Conservation (phyloP, 2,888 invertebrate genomes). For the Cremastobaeus sp. region DNA sequence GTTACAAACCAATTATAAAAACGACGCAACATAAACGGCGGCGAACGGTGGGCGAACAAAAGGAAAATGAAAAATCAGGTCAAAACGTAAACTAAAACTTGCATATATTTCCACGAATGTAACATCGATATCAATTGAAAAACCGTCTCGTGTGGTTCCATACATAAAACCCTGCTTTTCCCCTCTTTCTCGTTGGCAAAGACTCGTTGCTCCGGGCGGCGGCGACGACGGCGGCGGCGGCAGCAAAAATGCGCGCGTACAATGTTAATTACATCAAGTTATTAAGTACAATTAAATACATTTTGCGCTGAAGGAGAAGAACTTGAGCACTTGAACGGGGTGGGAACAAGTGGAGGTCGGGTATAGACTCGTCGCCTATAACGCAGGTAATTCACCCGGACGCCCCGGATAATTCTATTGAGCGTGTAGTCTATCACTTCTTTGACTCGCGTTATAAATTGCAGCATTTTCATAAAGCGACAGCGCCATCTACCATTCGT, state of each 20-base stretch:
- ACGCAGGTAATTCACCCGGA: slow-evolving; percentile 49
- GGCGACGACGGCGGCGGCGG: background rate
- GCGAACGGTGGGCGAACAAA: slow-evolving; percentile 12
- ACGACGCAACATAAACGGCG: background rate
- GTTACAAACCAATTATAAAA: slow-evolving; percentile 6
- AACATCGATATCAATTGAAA: slow-evolving; percentile 34
- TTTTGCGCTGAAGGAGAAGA: slow-evolving; percentile 28
- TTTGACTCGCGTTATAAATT: slow-evolving; percentile 41
- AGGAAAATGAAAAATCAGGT: slow-evolving; percentile 31
- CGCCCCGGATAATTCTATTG: slow-evolving; percentile 37
- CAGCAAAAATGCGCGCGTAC: slow-evolving; percentile 23
- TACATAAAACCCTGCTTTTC: slow-evolving; percentile 14
- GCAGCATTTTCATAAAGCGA: slow-evolving; percentile 34
- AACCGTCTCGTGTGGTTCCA: slow-evolving; percentile 1
- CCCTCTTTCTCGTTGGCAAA: slow-evolving; percentile 4
- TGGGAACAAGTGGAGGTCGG: background rate
- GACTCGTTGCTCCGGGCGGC: background rate
- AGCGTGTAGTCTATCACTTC: slow-evolving; percentile 44
- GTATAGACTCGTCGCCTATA: slow-evolving; percentile 38
- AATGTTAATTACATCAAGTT: slow-evolving; percentile 53
- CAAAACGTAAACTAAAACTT: slow-evolving; percentile 41
- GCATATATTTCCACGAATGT: slow-evolving; percentile 27
- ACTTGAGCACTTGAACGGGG: background rate
- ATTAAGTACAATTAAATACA: slow-evolving; percentile 53
- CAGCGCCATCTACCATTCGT: slow-evolving; percentile 10